Base-by-base conservation (phyloP, 2,888 invertebrate genomes). In the Pheosia gnoma region DNA sequence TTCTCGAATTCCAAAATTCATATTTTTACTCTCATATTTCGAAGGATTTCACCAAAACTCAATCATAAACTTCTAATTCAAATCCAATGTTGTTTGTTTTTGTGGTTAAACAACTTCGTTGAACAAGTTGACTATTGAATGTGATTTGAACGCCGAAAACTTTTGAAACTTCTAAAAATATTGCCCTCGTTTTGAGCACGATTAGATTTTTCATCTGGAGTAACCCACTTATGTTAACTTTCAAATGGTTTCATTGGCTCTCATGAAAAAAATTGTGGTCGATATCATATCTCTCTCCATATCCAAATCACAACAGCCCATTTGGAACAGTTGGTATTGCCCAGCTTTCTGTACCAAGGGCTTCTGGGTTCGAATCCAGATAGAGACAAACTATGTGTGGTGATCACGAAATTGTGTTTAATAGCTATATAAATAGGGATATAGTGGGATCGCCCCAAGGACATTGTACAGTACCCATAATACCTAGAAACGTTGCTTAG, bases 71-170 rank as follows among this genome's bases (percentile, higher is more conserved):
- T 83, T 83, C 70, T 68, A 72, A 74, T 75, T 76, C 70, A 72
- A 79, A 77, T 66, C 67, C 68, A 74, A 74, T 71, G 74, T 79
- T 83, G 74, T 79, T 83, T 81, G 78, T 81, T 85, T 80, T 81
- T 77, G 66, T 77, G 75, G 71, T 77, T 76, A 77, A 79, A 77
- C 71, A 76, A 77, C 69, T 79, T 79, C 66, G 70, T 67, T 72
- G 67, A 72, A 61, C 67, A 66, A 76, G 71, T 66, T 54, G 58
- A 58, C 65, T 61, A 78, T 80, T 75, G 76, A 78, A 80, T 81
- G 77, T 70, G 72, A 74, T 70, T 73, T 66, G 72, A 73, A 70
- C 66, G 68, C 66, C 57, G 36, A 67, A 67, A 75, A 68, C 76
- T 77, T 74, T 77, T 68, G 62, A 73, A 82, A 80, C 68, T 81